Evolutionary conservation across 2,888 invertebrate genomes (phyloP), one percentile per base, ranked within the genome.

Genomic region (Cephus spinipes): DNA sequence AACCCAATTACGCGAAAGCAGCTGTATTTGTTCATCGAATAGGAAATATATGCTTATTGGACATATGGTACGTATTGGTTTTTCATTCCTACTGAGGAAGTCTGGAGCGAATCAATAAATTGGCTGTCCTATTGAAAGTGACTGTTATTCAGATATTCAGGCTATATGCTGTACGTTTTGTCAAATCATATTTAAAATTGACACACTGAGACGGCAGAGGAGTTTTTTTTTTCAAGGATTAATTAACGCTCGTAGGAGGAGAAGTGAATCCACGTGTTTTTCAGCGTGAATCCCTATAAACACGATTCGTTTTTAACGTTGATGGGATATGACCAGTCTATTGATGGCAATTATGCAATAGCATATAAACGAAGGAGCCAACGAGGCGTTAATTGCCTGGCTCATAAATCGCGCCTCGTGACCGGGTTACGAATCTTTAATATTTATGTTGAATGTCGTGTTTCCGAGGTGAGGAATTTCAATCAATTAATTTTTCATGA

Each of bases 1-100:
- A 87, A 87, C 87, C 87, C 86, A 86, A 85, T 85, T 87, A 81
- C 76, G 79, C 12, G 32, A 33, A 32, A 31, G 71, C 71, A 33
- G 71, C 12, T n/a, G 15, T 23, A 55, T 23, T 55, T 23, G 55
- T 23, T 55, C 2, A 3, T 55, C 55, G 23, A 55, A 23, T 55
- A 55, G 55, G 6, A 55, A 55, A 55, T 23, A 55, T 55, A 55
- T 55, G 55, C 23, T 55, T 55, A 55, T 23, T 23, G 55, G 23
- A 55, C 15, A 40, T 23, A 55, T 55, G 55, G 23, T 55, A 6
- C 55, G 23, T 55, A 55, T 23, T 55, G 55, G 55, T 23, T 15
- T 55, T 55, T 15, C 23, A 23, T 55, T 55, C 9, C 9, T 55
- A 55, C 15, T 6, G 23, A 55, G 55, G 55, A 55, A 9, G 55